Percentiles rank a stretch among this genome's conserved stretches.
phyloP scores from a whole-genome alignment of 35 echinoderm and acorn worm species.

The Stichopus chloronotus region DNA sequence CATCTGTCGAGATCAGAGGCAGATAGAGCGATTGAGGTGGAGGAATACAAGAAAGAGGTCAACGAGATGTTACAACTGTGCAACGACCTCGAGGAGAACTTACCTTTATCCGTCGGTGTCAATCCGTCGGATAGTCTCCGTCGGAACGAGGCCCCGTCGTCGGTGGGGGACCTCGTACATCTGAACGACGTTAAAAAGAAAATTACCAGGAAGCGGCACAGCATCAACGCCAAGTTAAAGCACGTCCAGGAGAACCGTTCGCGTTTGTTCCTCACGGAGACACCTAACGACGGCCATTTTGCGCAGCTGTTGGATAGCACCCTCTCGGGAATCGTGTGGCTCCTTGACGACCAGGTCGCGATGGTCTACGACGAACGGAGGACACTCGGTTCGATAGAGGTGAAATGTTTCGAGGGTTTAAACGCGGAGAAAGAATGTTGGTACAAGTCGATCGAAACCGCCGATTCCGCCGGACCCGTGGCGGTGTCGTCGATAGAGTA shows the following conservation, averaged over 20 bases:
- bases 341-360: conserved; percentile 10
- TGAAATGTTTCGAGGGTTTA: conserved; percentile 28
- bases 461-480: not conserved
- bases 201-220: not conserved
- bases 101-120: not conserved
- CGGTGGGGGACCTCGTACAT: conserved; percentile 1
- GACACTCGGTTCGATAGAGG: not conserved
- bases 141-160: not conserved
- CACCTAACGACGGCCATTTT: conserved; percentile 28
- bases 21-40: not conserved
- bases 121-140: not conserved
- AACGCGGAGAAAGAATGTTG: conserved; percentile 24
- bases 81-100: not conserved
- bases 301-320: conserved; percentile 33
- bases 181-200: conserved; percentile 11
- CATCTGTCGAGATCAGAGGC: not conserved
- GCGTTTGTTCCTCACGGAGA: not conserved
- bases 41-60: conserved; percentile 20
- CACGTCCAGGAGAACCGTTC: conserved; percentile 11
- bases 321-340: conserved; percentile 26
- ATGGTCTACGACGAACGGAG: conserved; percentile 48
- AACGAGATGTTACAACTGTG: conserved; percentile 19
- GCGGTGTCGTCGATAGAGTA: conserved; percentile 34
- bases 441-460: not conserved
- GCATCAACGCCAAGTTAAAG: conserved; percentile 20